Base-by-base conservation (phyloP, 1,140 invertebrate genomes). In the Drosophila santomea region DNA sequence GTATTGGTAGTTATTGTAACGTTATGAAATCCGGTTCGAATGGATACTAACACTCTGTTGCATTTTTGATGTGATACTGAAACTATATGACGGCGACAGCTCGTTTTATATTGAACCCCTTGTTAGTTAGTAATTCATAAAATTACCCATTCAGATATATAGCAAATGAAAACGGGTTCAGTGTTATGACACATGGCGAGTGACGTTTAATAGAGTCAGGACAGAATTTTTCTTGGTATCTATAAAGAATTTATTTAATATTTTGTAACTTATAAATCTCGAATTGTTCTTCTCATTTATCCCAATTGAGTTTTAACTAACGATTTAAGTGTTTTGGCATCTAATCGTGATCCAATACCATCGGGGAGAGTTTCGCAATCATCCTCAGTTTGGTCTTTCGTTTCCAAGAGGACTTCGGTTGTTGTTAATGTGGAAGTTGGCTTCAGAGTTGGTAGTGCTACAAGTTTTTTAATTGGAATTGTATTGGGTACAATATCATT, bases 11-110 rank as follows among this genome's bases (percentile, higher is more conserved):
- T 7, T 41, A 5, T 3, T 14, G 11, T 25, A 23, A 11, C 2
- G 4, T 14, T 43, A 41, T 35, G 1, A 14, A 15, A 51, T 63
- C 35, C 59, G 43, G 59, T 14, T 38, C 47, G 7, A 8, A 25
- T 20, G 3, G 7, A 20, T 47, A 71, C 67, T 71, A 12, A 71
- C 67, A 69, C 10, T 41, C 44, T 20, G 43, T 36, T 71, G 66
- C 67, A 71, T 71, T 58, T 25, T 71, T 48, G 3, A n/a, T 43
- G 10, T 20, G 66, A 35, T 36, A 71, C 67, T 71, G 36, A 56
- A 20, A 8, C 32, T 14, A 32, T 28, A 58, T n/a, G 43, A 38
- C 20, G n/a, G 25, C 25, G 11, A 20, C 43, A 3, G 8, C 20
- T 6, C 10, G 7, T 43, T 71, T 71, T 71, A 71, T 71, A 71